phyloP scores from a whole-genome alignment of 2,113 vertebrate species.

The Sinocyclocheilus rhinocerous region DNA sequence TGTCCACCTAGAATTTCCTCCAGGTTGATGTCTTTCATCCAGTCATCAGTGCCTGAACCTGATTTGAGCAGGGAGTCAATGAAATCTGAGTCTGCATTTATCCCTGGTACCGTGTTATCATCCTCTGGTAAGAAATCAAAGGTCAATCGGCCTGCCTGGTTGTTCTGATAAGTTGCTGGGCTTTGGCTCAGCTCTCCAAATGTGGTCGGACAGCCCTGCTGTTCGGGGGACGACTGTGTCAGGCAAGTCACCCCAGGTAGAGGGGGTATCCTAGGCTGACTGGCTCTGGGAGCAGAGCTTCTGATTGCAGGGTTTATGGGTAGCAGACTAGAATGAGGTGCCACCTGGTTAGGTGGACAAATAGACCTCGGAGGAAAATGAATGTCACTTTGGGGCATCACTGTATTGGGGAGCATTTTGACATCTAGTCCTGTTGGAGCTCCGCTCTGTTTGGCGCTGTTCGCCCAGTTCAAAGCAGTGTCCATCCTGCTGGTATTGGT shows the following conservation, averaged over 20 bases:
- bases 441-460: slow-evolving; percentile 79
- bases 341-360: slow-evolving; percentile 82
- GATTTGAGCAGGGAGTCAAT: slow-evolving; percentile 96
- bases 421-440: slow-evolving; percentile 73
- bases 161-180: slow-evolving; percentile 80
- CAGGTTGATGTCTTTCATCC: slow-evolving; percentile 99
- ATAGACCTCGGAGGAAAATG: slow-evolving; percentile 81
- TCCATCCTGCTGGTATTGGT: slow-evolving; percentile 68
- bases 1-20: slow-evolving; percentile 95
- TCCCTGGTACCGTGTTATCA: slow-evolving; percentile 87
- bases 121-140: slow-evolving; percentile 95
- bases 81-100: slow-evolving; percentile 94
- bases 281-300: slow-evolving; percentile 77
- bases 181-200: slow-evolving; percentile 69
- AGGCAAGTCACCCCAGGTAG: slow-evolving; percentile 75
- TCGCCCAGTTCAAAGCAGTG: slow-evolving; percentile 79
- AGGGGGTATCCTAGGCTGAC: slow-evolving; percentile 79
- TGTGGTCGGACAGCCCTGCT: slow-evolving; percentile 63
- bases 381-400: slow-evolving; percentile 76
- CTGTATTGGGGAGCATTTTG: slow-evolving; percentile 72
- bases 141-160: slow-evolving; percentile 77
- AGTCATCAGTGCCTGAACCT: slow-evolving; percentile 93
- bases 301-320: slow-evolving; percentile 78
- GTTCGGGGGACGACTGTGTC: slow-evolving; percentile 80
- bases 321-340: slow-evolving; percentile 81